These are phyloP conservation scores for Peromyscus polionotus DNA, from an alignment of 2,113 vertebrate genomes.

Conservation along the genomic window DNA sequence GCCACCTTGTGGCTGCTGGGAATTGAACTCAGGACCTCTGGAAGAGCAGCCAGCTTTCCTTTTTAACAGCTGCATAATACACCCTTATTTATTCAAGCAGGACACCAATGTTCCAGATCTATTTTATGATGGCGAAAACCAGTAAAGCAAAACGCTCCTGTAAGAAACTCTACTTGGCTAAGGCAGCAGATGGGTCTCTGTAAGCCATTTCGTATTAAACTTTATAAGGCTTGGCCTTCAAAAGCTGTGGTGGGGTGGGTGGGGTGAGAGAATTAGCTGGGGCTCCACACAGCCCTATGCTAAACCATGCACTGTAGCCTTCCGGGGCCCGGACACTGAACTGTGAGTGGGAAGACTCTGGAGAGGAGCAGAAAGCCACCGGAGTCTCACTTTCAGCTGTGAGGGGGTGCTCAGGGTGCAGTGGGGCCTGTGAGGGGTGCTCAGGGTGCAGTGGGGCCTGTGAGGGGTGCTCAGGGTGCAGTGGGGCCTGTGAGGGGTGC, in stretches of 20 bases:
- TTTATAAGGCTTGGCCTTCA: neutral
- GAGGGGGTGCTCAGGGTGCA: too few relatives aligned
- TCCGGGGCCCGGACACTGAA: neutral
- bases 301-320: neutral
- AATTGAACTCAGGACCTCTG: too few relatives aligned
- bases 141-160: neutral
- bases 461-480: too few relatives aligned
- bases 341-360: neutral
- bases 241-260: neutral
- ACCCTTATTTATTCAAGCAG: slow-evolving; percentile 24
- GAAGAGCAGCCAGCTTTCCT: neutral
- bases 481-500: too few relatives aligned
- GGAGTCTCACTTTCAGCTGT: neutral
- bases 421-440: too few relatives aligned
- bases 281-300: neutral
- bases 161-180: slow-evolving; percentile 32
- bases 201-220: neutral
- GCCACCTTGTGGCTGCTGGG: too few relatives aligned
- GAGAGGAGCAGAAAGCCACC: neutral
- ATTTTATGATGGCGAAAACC: slow-evolving; percentile 53
- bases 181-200: neutral
- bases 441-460: too few relatives aligned
- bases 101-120: neutral
- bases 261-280: neutral
- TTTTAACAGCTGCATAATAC: neutral